Base-by-base conservation (phyloP, 2,888 invertebrate species). In the Cephus nigrinus region DNA sequence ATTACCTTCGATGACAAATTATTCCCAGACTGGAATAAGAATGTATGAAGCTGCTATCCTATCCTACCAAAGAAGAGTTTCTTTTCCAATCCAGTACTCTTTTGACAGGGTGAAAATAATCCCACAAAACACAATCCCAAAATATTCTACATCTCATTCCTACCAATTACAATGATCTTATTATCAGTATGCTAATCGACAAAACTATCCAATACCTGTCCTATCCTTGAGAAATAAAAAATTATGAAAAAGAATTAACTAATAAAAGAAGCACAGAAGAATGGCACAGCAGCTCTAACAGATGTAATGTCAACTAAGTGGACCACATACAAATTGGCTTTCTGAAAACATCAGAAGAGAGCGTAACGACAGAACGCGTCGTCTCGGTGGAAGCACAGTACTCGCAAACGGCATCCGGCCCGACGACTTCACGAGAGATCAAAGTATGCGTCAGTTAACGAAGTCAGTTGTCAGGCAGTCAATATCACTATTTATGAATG, bases 361-460 rank as follows among this genome's bases (percentile, higher is more conserved):
- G 75, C 23, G 75, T 78, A 78, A 76, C 78, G 72, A 73, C 78
- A 78, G 75, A 78, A 82, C 84, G 82, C 80, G 82, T 85, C 84
- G 83, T 85, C 85, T 84, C 79, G 84, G 84, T 82, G 85, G 88
- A 87, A 86, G 84, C 82, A 86, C 85, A 86, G 84, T 84, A 85
- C 83, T 82, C 84, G 82, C 84, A 81, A 88, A 86, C 81, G 85
- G 85, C 87, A 83, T 71, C 71, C 84, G 82, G 83, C 84, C 85
- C 86, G 84, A 84, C 87, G 80, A 82, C 86, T 84, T 76, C 85
- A 87, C 84, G 81, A 55, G 9, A 55, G 55, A 85, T 86, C 87
- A 88, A 89, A 90, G 89, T 89, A 89, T 88, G 89, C 88, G 88
- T 87, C 84, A 88, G 86, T 87, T 87, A 88, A 87, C 84, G 87